These are phyloP conservation scores for Heliconius cydno DNA, from an alignment of 2,888 invertebrate species.

Conservation along the genomic window DNA sequence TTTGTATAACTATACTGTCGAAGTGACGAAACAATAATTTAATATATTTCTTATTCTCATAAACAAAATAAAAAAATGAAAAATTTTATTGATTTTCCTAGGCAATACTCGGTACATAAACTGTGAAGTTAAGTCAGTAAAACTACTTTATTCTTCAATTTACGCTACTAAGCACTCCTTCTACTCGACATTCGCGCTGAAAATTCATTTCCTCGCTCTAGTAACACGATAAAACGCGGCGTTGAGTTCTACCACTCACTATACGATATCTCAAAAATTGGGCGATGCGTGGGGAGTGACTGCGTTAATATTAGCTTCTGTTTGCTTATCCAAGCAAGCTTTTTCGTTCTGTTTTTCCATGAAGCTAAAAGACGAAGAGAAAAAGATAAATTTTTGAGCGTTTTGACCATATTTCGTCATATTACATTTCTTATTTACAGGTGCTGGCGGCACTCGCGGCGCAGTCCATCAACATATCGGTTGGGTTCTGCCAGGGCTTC, in stretches of 20 bases:
- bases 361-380: background rate
- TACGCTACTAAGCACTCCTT: background rate
- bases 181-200: background rate
- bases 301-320: background rate
- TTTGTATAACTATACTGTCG: background rate
- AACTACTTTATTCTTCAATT: background rate
- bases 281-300: background rate
- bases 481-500: constrained; percentile 90
- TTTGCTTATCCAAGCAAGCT: background rate
- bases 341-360: too few species aligned
- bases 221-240: background rate
- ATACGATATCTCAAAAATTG: background rate
- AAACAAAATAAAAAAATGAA: background rate
- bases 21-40: background rate
- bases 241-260: background rate
- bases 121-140: too few species aligned
- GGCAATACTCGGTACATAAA: background rate
- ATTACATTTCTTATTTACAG: constrained; percentile 71
- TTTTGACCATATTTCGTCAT: background rate
- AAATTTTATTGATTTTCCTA: background rate
- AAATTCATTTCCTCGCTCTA: background rate
- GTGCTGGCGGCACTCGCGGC: constrained; percentile 88
- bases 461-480: constrained; percentile 89
- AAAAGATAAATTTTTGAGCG: background rate
- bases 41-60: background rate